phyloP scores from a whole-genome alignment of 2,888 invertebrate species.

The Sesia bembeciformis region DNA sequence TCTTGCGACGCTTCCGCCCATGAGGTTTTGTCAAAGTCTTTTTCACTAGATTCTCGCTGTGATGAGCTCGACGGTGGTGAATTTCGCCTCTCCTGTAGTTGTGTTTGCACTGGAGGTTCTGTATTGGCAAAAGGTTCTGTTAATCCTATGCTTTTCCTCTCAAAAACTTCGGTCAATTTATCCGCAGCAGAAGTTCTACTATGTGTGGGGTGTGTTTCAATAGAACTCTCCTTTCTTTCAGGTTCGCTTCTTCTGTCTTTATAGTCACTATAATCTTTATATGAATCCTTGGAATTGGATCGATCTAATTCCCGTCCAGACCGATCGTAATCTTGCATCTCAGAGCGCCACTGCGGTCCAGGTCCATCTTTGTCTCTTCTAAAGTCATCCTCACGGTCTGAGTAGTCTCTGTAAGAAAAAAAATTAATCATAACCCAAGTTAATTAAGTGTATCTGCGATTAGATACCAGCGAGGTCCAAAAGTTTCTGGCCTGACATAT shows the following conservation, averaged over 20 bases:
- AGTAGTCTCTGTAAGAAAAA: conserved; percentile 52
- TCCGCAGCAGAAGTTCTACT: conserved; percentile 59
- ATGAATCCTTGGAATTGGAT: conserved; percentile 65
- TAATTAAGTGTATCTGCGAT: no score
- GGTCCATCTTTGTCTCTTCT: conserved; percentile 58
- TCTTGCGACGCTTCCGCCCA: conserved; percentile 69
- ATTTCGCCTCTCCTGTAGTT: conserved; percentile 66
- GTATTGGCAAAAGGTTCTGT: conserved; percentile 42
- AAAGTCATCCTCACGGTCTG: conserved; percentile 64
- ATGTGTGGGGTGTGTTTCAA: conserved; percentile 44
- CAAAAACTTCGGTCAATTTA: conserved; percentile 65
- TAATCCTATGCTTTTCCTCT: conserved; percentile 59
- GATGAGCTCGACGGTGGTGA: conserved; percentile 45
- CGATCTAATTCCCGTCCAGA: conserved; percentile 56
- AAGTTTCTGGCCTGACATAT: no score
- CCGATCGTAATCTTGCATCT: conserved; percentile 68
- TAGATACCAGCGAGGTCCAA: no score
- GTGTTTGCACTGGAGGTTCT: conserved; percentile 40
- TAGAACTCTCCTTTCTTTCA: conserved; percentile 41
- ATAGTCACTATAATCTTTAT: conserved; percentile 66
- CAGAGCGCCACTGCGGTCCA: conserved; percentile 64
- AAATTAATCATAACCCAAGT: background rate
- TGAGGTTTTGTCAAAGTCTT: conserved; percentile 53
- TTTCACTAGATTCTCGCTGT: conserved; percentile 65
- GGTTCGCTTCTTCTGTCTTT: conserved; percentile 67